Evolutionary conservation across 2,113 vertebrate species (phyloP).

Genomic region (Corydoras sp.): DNA sequence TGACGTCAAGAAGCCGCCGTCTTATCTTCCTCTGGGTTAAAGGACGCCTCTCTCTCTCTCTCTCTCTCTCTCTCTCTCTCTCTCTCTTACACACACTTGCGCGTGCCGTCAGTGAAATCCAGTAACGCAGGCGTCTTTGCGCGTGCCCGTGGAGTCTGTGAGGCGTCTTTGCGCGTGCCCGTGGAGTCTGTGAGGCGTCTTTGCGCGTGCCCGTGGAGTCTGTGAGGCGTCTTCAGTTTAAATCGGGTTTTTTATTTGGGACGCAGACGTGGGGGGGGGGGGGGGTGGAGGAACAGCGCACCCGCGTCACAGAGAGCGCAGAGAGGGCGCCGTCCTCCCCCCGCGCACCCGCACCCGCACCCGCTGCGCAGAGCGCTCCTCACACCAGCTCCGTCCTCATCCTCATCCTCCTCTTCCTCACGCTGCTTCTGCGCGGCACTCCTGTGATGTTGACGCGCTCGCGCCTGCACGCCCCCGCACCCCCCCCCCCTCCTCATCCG

Average conservation of each 20-base stretch:
- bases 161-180: not conserved
- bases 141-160: not conserved
- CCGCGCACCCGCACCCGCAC: too few species aligned
- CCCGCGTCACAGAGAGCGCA: too few species aligned
- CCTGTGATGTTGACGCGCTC: conserved; percentile 2
- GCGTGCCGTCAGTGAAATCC: not conserved
- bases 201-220: too few species aligned
- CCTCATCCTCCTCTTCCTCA: not conserved
- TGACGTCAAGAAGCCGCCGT: not conserved
- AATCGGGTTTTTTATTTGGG: too few species aligned
- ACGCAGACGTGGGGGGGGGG: too few species aligned
- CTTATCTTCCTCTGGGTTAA: not conserved
- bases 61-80: not conserved
- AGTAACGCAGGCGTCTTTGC: not conserved
- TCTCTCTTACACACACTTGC: not conserved
- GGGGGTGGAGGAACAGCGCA: too few species aligned
- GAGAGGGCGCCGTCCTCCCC: too few species aligned
- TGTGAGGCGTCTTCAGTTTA: too few species aligned
- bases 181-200: not conserved
- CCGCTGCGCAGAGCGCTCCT: not conserved
- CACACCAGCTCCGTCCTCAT: conserved; percentile 15
- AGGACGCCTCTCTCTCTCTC: too few species aligned
- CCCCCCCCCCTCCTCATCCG: not conserved
- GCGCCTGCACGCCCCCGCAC: not conserved
- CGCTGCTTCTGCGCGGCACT: not conserved